Percentiles rank a stretch among this genome's conserved stretches.
Conservation (phyloP, 2,888 invertebrate species). For the Nomada lathburiana region DNA sequence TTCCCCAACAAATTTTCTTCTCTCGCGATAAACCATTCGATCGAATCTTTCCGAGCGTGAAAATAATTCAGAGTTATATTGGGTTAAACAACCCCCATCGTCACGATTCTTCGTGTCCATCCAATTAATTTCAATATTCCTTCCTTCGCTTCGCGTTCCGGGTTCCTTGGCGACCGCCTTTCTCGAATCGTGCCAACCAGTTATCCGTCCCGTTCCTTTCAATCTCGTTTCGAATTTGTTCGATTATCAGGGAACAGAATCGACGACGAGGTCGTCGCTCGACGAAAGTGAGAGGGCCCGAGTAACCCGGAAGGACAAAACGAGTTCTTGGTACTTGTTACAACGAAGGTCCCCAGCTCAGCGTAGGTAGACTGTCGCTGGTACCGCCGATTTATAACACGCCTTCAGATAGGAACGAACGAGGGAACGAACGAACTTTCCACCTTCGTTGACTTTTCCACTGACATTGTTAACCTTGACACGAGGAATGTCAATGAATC, state of each 20-base stretch:
- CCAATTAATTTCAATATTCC: too few relatives aligned
- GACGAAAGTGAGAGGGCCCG: conserved; percentile 82
- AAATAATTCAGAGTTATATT: too few relatives aligned
- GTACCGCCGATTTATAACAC: conserved; percentile 36
- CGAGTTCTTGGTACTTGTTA: conserved; percentile 65
- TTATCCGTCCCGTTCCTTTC: conserved; percentile 9
- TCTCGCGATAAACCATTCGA: too few relatives aligned
- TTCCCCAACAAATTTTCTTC: too few relatives aligned
- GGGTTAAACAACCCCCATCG: too few relatives aligned
- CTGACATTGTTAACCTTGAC: background rate
- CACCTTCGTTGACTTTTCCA: background rate
- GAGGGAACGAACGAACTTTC: conserved; percentile 3
- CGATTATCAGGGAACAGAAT: conserved; percentile 35
- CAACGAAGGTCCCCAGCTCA: conserved; percentile 37
- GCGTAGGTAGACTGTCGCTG: conserved; percentile 52
- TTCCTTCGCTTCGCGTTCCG: background rate
- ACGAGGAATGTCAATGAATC: background rate
- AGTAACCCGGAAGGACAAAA: conserved; percentile 72
- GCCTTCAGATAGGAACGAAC: background rate
- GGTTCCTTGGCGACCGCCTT: background rate
- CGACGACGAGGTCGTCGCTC: conserved; percentile 78
- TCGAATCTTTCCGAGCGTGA: too few relatives aligned
- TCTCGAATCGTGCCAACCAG: background rate
- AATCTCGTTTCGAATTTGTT: conserved; percentile 41
- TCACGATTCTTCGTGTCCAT: too few relatives aligned